phyloP scores from a whole-genome alignment of 2,113 vertebrate species.

The Silurus glanis region DNA sequence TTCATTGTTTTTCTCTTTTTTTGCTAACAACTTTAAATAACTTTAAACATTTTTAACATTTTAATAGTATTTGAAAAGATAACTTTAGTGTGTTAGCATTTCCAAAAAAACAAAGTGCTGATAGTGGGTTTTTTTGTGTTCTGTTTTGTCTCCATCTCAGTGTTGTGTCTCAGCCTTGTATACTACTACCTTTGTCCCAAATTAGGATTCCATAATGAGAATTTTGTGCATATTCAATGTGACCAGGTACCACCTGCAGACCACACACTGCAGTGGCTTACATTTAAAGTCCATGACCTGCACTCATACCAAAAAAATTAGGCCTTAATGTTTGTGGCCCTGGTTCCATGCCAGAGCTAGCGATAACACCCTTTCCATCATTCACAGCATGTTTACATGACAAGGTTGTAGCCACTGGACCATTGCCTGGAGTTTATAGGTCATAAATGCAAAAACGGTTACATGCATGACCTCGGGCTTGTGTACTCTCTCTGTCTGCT shows the following conservation, averaged over 20 bases:
- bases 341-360: constrained; percentile 39
- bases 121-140: not conserved
- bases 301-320: constrained; percentile 43
- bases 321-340: constrained; percentile 23
- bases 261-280: constrained; percentile 30
- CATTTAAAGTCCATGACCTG: constrained; percentile 33
- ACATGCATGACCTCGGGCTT: constrained; percentile 49
- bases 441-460: constrained; percentile 56
- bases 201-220: not conserved
- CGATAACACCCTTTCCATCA: constrained; percentile 70
- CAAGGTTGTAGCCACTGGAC: constrained; percentile 59
- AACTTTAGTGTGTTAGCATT: not conserved
- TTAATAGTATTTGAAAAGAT: not conserved
- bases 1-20: not conserved
- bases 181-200: not conserved
- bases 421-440: constrained; percentile 63
- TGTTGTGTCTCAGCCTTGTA: not conserved
- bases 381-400: constrained; percentile 64
- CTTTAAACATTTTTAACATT: not conserved
- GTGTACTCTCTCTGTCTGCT: constrained; percentile 37
- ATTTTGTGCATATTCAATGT: not conserved
- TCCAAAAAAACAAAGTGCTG: not conserved
- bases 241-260: constrained; percentile 32
- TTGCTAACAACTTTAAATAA: not conserved
- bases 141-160: not conserved